Percentiles rank a stretch among this genome's conserved stretches.
These are phyloP conservation scores for Bambusicola thoracicus DNA, from an alignment of 2,113 vertebrate genomes.

Conservation along the genomic window DNA sequence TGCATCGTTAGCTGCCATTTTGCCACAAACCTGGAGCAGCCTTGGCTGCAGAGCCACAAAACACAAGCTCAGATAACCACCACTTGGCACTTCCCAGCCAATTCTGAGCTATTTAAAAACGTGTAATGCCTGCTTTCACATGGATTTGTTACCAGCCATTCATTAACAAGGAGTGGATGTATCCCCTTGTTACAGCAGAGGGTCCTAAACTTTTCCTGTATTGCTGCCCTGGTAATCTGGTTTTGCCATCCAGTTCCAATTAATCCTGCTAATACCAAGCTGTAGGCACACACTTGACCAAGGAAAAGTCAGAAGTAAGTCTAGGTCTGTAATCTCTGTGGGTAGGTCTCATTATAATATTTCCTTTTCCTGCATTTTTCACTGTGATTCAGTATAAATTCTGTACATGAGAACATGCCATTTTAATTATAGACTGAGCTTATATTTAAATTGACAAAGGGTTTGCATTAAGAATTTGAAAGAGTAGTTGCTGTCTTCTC, in stretches of 20 bases:
- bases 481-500: constrained; percentile 25
- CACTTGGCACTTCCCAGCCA: neutral
- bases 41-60: neutral
- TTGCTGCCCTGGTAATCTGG: neutral
- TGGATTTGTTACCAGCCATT: accelerated
- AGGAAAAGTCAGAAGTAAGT: neutral
- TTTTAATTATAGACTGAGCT: neutral
- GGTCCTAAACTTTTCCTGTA: neutral
- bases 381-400: neutral
- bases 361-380: constrained; percentile 16
- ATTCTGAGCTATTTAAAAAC: neutral
- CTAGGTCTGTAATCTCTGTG: neutral
- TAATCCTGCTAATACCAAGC: neutral
- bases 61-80: neutral
- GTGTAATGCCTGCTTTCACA: neutral
- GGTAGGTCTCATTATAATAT: neutral
- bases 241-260: constrained; percentile 5
- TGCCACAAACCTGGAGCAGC: accelerated
- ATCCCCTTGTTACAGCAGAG: neutral
- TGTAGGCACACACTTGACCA: neutral
- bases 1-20: neutral
- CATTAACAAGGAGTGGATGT: neutral
- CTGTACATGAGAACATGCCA: neutral
- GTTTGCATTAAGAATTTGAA: constrained; percentile 18
- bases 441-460: constrained; percentile 5